Percentiles rank a stretch among this genome's conserved stretches.
Evolutionary conservation across 2,113 vertebrate genomes (phyloP).

Genomic region (Myotis lucifugus): DNA sequence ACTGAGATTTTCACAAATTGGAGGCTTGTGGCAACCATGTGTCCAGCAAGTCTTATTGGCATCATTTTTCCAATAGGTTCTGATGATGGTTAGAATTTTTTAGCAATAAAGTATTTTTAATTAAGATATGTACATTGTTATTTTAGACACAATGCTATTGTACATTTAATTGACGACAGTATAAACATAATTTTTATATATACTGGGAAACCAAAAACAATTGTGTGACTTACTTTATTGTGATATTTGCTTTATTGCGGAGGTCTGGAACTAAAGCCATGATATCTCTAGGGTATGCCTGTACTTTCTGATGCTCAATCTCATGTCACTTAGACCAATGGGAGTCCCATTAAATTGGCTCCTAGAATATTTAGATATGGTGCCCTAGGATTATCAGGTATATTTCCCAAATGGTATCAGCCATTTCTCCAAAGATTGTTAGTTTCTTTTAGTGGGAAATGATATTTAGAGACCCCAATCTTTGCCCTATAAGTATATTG

Average conservation of each 20-base stretch:
- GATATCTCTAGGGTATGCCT: not conserved
- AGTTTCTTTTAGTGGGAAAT: not conserved
- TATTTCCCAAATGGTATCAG: not conserved
- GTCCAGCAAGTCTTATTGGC: not conserved
- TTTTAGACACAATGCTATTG: not conserved
- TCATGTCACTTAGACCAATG: not conserved
- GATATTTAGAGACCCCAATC: not conserved
- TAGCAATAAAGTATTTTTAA: not conserved
- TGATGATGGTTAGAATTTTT: not conserved
- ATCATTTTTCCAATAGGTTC: not conserved
- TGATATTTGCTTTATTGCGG: not conserved
- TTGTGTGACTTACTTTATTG: not conserved
- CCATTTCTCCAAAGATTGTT: not conserved
- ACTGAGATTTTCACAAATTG: not conserved
- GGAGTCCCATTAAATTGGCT: not conserved
- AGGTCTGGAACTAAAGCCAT: not conserved
- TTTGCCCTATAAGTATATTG: not conserved
- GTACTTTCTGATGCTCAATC: not conserved
- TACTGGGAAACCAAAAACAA: not conserved
- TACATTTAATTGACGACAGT: not conserved
- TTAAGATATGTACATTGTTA: not conserved
- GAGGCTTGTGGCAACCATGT: not conserved
- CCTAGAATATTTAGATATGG: not conserved
- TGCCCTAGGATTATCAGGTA: not conserved
- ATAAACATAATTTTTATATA: not conserved